These are phyloP conservation scores for Choristoneura fumiferana DNA, from an alignment of 1,140 invertebrate genomes.

Conservation along the genomic window DNA sequence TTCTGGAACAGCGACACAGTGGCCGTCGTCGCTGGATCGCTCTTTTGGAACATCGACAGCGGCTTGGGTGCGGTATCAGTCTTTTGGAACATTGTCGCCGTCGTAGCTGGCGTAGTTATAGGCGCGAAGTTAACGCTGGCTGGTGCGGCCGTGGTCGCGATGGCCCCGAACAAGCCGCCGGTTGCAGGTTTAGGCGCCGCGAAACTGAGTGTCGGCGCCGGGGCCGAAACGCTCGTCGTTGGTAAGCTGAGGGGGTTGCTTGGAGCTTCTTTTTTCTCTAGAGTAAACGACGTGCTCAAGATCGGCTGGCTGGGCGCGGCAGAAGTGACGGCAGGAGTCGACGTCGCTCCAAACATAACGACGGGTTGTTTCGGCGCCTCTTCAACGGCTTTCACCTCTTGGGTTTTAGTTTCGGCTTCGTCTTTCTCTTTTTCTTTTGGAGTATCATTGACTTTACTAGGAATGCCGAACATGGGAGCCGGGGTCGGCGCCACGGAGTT, in stretches of 20 bases:
- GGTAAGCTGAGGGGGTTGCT: neutral
- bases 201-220: neutral
- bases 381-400: constrained; percentile 24
- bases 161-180: neutral
- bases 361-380: constrained; percentile 20
- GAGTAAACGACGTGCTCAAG: neutral
- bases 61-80: constrained; percentile 26
- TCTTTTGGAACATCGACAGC: constrained; percentile 40
- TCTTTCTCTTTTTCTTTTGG: constrained; percentile 13
- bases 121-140: neutral
- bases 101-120: constrained; percentile 28
- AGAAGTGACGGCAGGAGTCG: too few species aligned
- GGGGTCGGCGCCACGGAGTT: constrained; percentile 16
- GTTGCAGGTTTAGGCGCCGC: neutral
- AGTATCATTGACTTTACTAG: constrained; percentile 20
- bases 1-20: constrained; percentile 16
- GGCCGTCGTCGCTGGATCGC: constrained; percentile 29
- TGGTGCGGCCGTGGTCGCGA: constrained; percentile 22
- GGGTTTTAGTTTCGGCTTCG: constrained; percentile 28
- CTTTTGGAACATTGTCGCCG: constrained; percentile 38
- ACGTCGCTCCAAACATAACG: constrained; percentile 20
- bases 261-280: constrained; percentile 18
- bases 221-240: neutral
- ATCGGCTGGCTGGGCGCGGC: neutral
- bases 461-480: constrained; percentile 16